Evolutionary conservation across 1,140 invertebrate genomes (phyloP), one percentile per base, ranked within the genome.

Genomic region (Triops longicaudatus): DNA sequence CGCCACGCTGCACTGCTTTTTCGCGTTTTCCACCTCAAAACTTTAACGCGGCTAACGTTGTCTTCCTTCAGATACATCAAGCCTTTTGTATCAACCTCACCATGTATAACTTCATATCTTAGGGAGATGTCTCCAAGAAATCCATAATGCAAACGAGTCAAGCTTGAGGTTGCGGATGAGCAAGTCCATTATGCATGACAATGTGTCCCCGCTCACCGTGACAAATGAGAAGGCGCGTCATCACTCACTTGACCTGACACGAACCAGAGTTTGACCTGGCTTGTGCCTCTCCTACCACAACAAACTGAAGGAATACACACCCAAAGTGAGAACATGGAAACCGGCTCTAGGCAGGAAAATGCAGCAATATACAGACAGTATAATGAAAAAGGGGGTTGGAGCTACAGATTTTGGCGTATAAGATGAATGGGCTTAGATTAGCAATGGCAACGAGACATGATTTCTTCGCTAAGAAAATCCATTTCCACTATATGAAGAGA

Each of bases 181-280:
- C 50, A 63, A 63, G 50, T 22, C 17, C 50, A 63, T 63, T 63
- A 63, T 63, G 50, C 50, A 63, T 63, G 50, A 63, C 50, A 63
- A 63, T 63, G 50, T 63, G 22, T 63, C 50, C 50, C 50, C 50
- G 50, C 22, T 63, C 50, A 63, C 50, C 50, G 50, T 63, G 50
- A 63, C 50, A 63, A 63, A 63, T 63, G 50, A 17, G 50, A 63
- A 63, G 50, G 17, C 50, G 17, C 50, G 50, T 63, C 50, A 63
- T 63, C 50, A 63, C 50, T 63, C 50, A 63, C 14, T 63, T 63
- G 50, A 63, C 50, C 50, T 63, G 50, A 63, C 50, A 63, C 50
- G 50, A 63, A 14, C 50, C 50, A 63, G 50, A 63, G 17, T 63
- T 63, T 63, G 50, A 63, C 50, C 50, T 63, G 50, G 22, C 50